A percentile compares a stretch with the other conserved stretches of the same genome.
These are phyloP conservation scores for Galleria mellonella DNA, from an alignment of 1,140 invertebrate genomes.

Conservation along the genomic window DNA sequence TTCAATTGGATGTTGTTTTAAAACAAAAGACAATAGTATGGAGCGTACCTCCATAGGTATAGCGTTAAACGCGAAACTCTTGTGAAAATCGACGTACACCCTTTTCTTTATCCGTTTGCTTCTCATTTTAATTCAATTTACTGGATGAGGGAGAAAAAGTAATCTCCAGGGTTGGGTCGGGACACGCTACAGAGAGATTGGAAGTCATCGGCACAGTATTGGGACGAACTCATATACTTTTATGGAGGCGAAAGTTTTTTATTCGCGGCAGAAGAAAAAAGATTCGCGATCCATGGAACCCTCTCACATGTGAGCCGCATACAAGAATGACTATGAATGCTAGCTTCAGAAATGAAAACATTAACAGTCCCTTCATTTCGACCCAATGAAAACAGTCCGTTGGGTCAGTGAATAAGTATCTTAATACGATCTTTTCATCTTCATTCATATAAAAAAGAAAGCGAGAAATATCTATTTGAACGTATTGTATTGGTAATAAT, in stretches of 20 bases:
- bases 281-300: slow-evolving; percentile 39
- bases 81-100: slow-evolving; percentile 44
- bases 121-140: slow-evolving; percentile 70
- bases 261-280: slow-evolving; percentile 53
- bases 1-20: slow-evolving; percentile 2
- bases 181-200: slow-evolving; percentile 61
- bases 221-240: slow-evolving; percentile 69
- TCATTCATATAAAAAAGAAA: no score
- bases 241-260: slow-evolving; percentile 57
- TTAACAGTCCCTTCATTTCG: slow-evolving; percentile 26
- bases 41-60: slow-evolving; percentile 12
- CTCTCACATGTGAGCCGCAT: slow-evolving; percentile 25
- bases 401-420: neutral
- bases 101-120: slow-evolving; percentile 58
- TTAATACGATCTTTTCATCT: no score
- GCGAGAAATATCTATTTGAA: no score
- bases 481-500: no score
- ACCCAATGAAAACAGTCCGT: slow-evolving; percentile 15
- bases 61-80: slow-evolving; percentile 36
- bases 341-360: slow-evolving; percentile 29
- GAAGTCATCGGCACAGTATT: slow-evolving; percentile 66
- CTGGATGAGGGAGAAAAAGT: slow-evolving; percentile 64
- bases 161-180: slow-evolving; percentile 63
- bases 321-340: slow-evolving; percentile 30
- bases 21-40: slow-evolving; percentile 13